Conservation (phyloP, 2,888 invertebrate species). For the Aricia artaxerxes region DNA sequence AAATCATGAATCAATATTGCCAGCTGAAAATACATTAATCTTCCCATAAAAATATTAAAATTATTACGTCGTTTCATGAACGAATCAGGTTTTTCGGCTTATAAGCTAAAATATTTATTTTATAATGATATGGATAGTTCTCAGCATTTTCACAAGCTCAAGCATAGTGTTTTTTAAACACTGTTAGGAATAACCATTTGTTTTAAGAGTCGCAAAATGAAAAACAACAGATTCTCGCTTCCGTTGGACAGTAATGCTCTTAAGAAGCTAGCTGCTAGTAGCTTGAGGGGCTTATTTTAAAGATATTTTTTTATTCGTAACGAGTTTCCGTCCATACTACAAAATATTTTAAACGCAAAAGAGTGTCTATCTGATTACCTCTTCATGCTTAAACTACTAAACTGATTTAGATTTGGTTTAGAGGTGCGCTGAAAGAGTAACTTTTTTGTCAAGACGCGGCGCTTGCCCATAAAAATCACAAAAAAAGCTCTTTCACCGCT, state of each 20-base stretch:
- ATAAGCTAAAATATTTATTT: too few relatives aligned
- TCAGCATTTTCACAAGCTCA: neutral
- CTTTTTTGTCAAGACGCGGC: too few relatives aligned
- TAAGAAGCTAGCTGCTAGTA: neutral
- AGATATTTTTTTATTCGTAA: neutral
- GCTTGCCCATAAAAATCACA: too few relatives aligned
- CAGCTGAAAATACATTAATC: neutral
- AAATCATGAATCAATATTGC: neutral
- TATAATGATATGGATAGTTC: neutral
- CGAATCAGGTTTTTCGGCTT: too few relatives aligned
- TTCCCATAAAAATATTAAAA: too few relatives aligned
- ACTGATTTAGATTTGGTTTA: too few relatives aligned
- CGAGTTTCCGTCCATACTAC: neutral
- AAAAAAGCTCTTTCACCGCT: too few relatives aligned
- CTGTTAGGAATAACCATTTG: neutral
- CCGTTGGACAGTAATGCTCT: neutral
- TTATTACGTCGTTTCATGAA: too few relatives aligned
- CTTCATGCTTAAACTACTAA: too few relatives aligned
- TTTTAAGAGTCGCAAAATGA: neutral
- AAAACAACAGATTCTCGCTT: slow-evolving; percentile 8
- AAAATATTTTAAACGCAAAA: neutral
- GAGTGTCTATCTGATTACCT: too few relatives aligned
- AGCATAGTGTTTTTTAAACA: neutral
- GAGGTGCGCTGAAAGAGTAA: too few relatives aligned
- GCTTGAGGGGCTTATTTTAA: neutral